Evolutionary conservation across 2,113 vertebrate species (phyloP), one percentile per base, ranked within the genome.

Genomic region (Oreamnos americanus): DNA sequence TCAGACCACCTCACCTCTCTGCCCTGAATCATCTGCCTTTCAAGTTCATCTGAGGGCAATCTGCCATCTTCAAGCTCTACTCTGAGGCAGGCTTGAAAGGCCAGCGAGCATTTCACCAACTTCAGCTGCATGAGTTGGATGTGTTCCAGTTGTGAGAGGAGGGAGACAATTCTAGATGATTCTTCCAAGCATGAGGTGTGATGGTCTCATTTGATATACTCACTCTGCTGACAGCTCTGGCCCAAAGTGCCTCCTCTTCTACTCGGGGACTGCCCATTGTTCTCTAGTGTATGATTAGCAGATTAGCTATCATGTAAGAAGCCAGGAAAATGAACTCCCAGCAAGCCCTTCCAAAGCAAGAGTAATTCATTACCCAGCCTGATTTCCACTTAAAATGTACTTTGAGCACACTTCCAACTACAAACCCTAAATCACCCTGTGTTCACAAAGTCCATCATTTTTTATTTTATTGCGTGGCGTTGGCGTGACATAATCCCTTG

Each of bases 351-450:
- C 98, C 98, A 98, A 98, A 99, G 98, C 97, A 97, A 96, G 98
- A 98, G 98, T 98, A 99, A 99, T 99, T 99, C 99, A 99, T 99
- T 99, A 99, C 98, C 98, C 97, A 97, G 98, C 98, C 98, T 99
- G 99, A 99, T 99, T 99, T 99, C 98, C 99, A 99, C 99, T 99
- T 99, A 99, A 99, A 99, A 99, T 99, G 98, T 99, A 98, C 99
- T 99, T 99, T 99, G 99, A 98, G 98, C 98, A 99, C 99, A 98
- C 98, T 99, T 99, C 98, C 98, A 99, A 96, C 98, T 98, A 98
- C 98, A 98, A 99, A 99, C 98, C 91, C 95, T 99, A 99, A 99
- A 99, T 99, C 99, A 99, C 94, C 98, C 98, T 97, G 60, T 98
- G 98, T 98, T 99, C 99, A 97, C 98, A 98, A 99, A 99, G 97